Conservation (phyloP, 2,797 vertebrate species). For the Coregonus ussuriensis region DNA sequence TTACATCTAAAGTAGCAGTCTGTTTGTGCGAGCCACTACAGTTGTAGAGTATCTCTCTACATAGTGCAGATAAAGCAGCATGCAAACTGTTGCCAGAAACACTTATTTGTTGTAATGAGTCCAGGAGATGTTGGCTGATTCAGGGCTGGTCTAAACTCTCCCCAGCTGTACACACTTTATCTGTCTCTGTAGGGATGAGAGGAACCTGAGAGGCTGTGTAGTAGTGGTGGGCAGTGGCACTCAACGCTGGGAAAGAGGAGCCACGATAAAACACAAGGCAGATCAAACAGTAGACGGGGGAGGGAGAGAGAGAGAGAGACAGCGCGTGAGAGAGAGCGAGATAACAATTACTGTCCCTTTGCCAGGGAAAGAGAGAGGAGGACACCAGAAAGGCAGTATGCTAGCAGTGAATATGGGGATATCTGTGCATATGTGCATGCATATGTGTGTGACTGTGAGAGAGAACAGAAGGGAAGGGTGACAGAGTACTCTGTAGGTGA, state of each 20-base stretch:
- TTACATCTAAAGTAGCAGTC: too few species aligned
- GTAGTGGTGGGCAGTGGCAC: background rate
- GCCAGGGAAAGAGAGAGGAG: background rate
- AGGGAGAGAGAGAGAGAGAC: too few species aligned
- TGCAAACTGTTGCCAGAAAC: background rate
- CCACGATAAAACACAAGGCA: slow-evolving; percentile 20
- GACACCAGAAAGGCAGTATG: background rate
- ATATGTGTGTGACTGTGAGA: background rate
- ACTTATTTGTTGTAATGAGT: slow-evolving; percentile 35
- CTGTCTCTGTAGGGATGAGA: background rate
- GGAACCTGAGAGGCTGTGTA: background rate
- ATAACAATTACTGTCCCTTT: background rate
- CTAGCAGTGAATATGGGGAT: background rate
- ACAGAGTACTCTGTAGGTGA: background rate
- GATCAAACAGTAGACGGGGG: background rate
- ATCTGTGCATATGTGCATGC: background rate
- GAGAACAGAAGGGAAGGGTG: background rate
- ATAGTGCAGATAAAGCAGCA: background rate
- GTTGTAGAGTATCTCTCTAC: background rate
- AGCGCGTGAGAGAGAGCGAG: too few species aligned
- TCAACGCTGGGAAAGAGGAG: background rate
- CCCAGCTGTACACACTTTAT: background rate
- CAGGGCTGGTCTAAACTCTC: slow-evolving; percentile 28
- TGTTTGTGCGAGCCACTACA: too few species aligned
- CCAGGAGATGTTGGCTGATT: slow-evolving; percentile 34